A percentile compares a stretch with the other conserved stretches of the same genome.
Evolutionary conservation across 2,888 invertebrate genomes (phyloP).

Genomic region (Microplitis manilae): DNA sequence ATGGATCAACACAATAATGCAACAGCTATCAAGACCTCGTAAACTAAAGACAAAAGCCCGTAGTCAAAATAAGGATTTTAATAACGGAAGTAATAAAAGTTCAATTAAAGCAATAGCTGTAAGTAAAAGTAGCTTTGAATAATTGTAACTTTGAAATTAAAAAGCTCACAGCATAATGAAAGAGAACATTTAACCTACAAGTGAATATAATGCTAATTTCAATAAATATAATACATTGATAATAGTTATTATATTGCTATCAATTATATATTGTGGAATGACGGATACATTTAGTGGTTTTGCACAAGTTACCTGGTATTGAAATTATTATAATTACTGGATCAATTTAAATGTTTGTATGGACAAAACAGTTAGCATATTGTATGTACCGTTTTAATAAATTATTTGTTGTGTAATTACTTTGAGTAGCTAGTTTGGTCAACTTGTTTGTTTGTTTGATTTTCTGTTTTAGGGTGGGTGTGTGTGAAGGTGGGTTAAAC

Average conservation of each 20-base stretch:
- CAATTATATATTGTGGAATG: background rate
- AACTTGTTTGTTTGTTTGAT: background rate
- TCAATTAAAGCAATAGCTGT: background rate
- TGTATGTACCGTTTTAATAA: background rate
- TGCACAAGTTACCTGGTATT: background rate
- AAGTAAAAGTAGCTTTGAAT: background rate
- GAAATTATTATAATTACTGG: background rate
- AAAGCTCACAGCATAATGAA: background rate
- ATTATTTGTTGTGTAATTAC: background rate
- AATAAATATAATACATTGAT: background rate
- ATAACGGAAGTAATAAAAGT: slow-evolving; percentile 17
- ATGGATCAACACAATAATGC: slow-evolving; percentile 52
- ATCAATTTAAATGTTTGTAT: background rate
- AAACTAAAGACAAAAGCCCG: slow-evolving; percentile 49
- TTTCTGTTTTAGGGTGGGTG: background rate
- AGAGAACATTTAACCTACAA: background rate
- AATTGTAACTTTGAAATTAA: background rate
- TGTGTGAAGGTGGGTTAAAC: background rate
- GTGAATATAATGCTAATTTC: background rate
- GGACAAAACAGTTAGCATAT: background rate
- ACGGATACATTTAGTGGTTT: background rate
- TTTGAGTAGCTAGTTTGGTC: background rate
- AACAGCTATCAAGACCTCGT: slow-evolving; percentile 46
- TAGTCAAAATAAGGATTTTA: slow-evolving; percentile 11
- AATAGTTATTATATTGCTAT: background rate